Base-by-base conservation (phyloP, 2,888 invertebrate genomes). In the Nymphalis polychloros region DNA sequence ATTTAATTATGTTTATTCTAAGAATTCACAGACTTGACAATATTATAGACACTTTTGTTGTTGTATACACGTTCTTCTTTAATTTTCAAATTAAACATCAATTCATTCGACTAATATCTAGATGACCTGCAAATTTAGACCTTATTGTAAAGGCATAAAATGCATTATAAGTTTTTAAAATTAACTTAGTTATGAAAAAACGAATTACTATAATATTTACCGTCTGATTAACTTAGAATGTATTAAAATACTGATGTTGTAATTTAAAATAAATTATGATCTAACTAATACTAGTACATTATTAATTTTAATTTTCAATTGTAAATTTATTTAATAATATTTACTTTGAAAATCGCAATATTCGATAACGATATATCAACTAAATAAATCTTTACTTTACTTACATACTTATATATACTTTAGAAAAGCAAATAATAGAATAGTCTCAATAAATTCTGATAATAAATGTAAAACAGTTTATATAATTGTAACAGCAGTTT, bases 151-250 rank as follows among this genome's bases (percentile, higher is more conserved):
- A 76, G 75, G 80, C 81, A 79, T 82, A 59, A 77, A 81, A 81
- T 79, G 83, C 79, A 71, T 69, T 70, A 69, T 77, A 76, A 73
- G 72, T 73, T 72, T n/a, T 72, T 68, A 70, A 64, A 53, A 64
- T 76, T 66, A 64, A 53, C 64, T 76, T 66, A 70, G 79, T 77
- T 81, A 83, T 82, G 80, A 84, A 86, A 83, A 86, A 89, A 89
- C 89, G 88, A 89, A 89, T 88, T 89, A 87, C 77, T 81, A 80
- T 81, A 81, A 78, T 82, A 68, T 48, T 62, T 68, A 68, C 63
- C 41, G 66, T 72, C 68, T 72, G 70, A 81, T 72, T 75, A 75
- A 67, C 68, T 70, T 71, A 73, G 65, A 61, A 61, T 31, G 49
- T 60, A 61, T 20, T 4, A 31, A 55, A 6, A 60, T 48, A 60